Evolutionary conservation across 1,140 invertebrate species (phyloP), one percentile per base, ranked within the genome.

Genomic region (Drosophila orena): DNA sequence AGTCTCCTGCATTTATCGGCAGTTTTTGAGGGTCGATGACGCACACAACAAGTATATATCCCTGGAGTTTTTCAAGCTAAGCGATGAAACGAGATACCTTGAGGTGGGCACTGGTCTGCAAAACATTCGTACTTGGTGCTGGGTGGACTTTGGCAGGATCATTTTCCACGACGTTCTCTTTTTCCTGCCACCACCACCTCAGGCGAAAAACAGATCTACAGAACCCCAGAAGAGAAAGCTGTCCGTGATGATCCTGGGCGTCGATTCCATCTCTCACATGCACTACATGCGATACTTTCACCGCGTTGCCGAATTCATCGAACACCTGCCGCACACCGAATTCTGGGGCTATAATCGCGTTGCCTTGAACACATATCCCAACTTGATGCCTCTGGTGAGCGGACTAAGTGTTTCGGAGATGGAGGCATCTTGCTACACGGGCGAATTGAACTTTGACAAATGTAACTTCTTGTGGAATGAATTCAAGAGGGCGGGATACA

Each of bases 331-430:
- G 2, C 60, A 64, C 15, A 64, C 60, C 2, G 60, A 64, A 14
- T 64, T 64, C 60, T 64, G 53, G 60, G 60, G 60, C 20, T 64
- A 64, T 15, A 56, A 64, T 37, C 30, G 60, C 7, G 30, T 64
- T 11, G 60, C 30, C 0, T 4, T 20, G 4, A 64, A 57, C 22
- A 57, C 60, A 30, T 64, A 56, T 11, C 40, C 60, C 30, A 64
- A 64, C 12, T 30, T 64, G 2, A 6, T 64, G 3, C 60, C 52
- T 0, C 17, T 64, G 4, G 12, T 64, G 7, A 57, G 20, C 17
- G 53, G 60, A 3, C 40, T 17, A 1, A 44, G 5, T 1, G 11
- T 15, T 15, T 1, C 17, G 0, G 42, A 64, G 14, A 14, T 64
- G 4, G 54, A 64, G 20, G 5, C 0, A 0, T 14, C 20, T 11